Evolutionary conservation across 2,888 invertebrate species (phyloP).

Genomic region (Lissonota sp.): DNA sequence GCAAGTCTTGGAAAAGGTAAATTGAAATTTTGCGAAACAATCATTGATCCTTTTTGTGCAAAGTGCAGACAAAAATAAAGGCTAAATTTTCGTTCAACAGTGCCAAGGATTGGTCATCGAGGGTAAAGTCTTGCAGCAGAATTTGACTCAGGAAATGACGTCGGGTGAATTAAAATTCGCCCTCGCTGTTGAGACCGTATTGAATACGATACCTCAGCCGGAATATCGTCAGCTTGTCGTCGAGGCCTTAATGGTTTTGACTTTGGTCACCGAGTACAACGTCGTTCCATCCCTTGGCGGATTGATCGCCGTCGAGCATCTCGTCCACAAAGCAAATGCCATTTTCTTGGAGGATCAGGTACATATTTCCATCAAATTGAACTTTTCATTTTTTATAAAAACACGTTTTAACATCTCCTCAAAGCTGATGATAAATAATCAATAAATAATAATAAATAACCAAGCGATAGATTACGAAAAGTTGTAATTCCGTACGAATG

Average conservation of each 20-base stretch:
- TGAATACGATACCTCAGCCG: constrained; percentile 98
- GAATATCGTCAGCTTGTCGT: constrained; percentile 99
- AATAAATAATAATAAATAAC: too few relatives aligned
- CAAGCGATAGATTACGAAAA: too few relatives aligned
- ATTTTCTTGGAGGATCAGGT: constrained; percentile 98
- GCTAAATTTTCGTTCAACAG: too few relatives aligned
- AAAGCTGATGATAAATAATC: too few relatives aligned
- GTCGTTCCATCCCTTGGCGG: constrained; percentile 91
- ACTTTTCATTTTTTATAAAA: too few relatives aligned
- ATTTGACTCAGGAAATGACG: constrained; percentile 99
- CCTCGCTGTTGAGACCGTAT: constrained; percentile 97
- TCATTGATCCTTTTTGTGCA: not conserved
- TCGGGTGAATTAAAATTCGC: constrained; percentile 99
- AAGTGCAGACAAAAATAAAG: too few relatives aligned
- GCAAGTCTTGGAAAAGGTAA: constrained; percentile 94
- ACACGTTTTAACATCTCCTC: too few relatives aligned
- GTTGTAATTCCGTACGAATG: too few relatives aligned
- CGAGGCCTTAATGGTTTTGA: constrained; percentile 98
- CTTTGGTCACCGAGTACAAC: constrained; percentile 94
- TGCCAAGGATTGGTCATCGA: constrained; percentile 97
- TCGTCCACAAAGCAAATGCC: constrained; percentile 97
- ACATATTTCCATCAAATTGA: constrained; percentile 70
- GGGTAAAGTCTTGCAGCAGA: constrained; percentile 94
- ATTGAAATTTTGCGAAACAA: constrained; percentile 34
- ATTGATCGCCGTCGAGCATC: constrained; percentile 93